Percentiles rank a stretch among this genome's conserved stretches.
Evolutionary conservation across 2,797 vertebrate species (phyloP).

Genomic region (Poeciliopsis turneri): DNA sequence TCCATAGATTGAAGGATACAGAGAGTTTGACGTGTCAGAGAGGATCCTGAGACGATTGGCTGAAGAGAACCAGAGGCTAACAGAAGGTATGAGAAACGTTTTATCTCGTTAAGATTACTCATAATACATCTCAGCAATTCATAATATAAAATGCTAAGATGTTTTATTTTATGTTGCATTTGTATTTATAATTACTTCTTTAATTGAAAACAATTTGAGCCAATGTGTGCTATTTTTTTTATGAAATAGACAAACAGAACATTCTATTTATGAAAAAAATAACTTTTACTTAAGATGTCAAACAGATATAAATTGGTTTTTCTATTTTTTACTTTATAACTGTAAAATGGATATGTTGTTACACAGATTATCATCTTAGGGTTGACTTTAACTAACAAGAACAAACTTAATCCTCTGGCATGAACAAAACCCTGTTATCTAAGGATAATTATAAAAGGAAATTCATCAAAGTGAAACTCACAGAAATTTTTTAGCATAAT

Average conservation of each 20-base stretch:
- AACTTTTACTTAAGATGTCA: background rate
- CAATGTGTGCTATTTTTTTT: background rate
- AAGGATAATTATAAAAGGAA: background rate
- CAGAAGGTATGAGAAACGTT: no score
- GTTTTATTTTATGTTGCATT: background rate
- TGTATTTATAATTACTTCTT: background rate
- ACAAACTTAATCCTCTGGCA: background rate
- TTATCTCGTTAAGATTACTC: background rate
- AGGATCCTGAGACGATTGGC: background rate
- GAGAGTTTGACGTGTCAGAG: background rate
- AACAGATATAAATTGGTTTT: background rate
- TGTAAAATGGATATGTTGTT: background rate
- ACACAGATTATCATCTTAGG: background rate
- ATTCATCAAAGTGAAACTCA: constrained; percentile 13
- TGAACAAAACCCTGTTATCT: background rate
- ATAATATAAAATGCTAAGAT: background rate
- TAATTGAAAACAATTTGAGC: background rate
- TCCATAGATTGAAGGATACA: background rate
- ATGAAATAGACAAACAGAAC: background rate
- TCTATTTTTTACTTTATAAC: background rate
- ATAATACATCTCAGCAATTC: background rate
- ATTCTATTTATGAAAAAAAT: background rate
- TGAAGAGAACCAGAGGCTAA: background rate
- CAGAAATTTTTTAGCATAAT: constrained; percentile 10
- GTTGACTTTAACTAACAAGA: background rate